Conservation (phyloP, 2,113 vertebrate genomes). For the Aix galericulata region DNA sequence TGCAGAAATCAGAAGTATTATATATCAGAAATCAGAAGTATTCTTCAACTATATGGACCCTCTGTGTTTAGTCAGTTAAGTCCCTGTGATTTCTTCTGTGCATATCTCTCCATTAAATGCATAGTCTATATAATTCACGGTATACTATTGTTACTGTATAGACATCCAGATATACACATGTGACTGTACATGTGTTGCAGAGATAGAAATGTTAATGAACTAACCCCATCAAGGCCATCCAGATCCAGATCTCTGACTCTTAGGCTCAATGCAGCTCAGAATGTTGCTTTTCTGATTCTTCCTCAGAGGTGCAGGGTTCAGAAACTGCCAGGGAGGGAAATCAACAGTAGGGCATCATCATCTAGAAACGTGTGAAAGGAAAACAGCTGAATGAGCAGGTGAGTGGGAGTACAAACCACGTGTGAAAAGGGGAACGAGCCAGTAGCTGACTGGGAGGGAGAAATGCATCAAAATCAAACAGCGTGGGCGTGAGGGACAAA, state of each 20-base stretch:
- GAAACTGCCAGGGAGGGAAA: neutral
- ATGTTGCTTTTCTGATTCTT: neutral
- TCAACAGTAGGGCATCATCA: neutral
- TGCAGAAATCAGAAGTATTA: neutral
- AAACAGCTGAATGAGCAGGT: neutral
- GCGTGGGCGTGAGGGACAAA: neutral
- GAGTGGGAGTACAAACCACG: neutral
- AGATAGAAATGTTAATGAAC: no score
- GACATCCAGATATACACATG: neutral
- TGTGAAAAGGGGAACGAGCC: rapidly evolving
- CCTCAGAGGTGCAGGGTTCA: neutral
- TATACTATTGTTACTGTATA: rapidly evolving
- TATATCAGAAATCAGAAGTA: no score
- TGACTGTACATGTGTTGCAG: neutral
- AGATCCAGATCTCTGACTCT: neutral
- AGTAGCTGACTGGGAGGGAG: neutral
- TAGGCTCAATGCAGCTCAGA: neutral
- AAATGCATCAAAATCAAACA: neutral
- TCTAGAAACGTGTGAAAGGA: neutral
- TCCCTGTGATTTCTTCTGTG: neutral
- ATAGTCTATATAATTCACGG: neutral
- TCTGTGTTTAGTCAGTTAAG: neutral
- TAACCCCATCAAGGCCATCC: neutral
- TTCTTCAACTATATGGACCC: neutral
- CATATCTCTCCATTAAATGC: neutral